phyloP scores from a whole-genome alignment of 1,140 invertebrate species.

The Drosophila rufa region DNA sequence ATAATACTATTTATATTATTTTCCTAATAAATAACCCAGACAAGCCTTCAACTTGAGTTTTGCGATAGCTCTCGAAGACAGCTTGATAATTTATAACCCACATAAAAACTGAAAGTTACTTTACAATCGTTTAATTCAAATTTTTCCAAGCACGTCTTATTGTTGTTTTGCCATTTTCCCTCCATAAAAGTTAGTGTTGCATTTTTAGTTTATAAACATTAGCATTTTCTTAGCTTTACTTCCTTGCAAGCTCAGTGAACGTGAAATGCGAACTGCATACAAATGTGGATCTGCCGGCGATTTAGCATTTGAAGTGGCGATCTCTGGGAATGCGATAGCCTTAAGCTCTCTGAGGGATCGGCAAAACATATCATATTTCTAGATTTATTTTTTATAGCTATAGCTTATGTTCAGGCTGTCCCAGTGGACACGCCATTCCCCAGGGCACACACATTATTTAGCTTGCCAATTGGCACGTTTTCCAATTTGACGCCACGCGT shows the following conservation, averaged over 20 bases:
- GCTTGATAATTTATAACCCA: constrained; percentile 54
- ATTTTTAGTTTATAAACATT: constrained; percentile 51
- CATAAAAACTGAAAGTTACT: constrained; percentile 54
- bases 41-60: constrained; percentile 42
- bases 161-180: constrained; percentile 32
- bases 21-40: neutral
- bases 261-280: constrained; percentile 37
- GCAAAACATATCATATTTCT: constrained; percentile 31
- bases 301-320: constrained; percentile 48
- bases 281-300: constrained; percentile 50
- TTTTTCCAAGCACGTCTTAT: constrained; percentile 32
- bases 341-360: neutral
- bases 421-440: neutral
- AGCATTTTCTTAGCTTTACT: constrained; percentile 53
- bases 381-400: neutral
- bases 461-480: constrained; percentile 39
- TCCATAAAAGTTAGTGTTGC: constrained; percentile 6
- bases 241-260: constrained; percentile 42
- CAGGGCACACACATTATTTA: constrained; percentile 5
- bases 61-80: constrained; percentile 24
- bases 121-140: constrained; percentile 18
- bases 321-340: constrained; percentile 15
- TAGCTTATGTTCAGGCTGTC: neutral
- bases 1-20: too few species aligned
- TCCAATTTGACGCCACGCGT: constrained; percentile 44